These are phyloP conservation scores for Sericinus montela DNA, from an alignment of 2,888 invertebrate genomes.

Conservation along the genomic window DNA sequence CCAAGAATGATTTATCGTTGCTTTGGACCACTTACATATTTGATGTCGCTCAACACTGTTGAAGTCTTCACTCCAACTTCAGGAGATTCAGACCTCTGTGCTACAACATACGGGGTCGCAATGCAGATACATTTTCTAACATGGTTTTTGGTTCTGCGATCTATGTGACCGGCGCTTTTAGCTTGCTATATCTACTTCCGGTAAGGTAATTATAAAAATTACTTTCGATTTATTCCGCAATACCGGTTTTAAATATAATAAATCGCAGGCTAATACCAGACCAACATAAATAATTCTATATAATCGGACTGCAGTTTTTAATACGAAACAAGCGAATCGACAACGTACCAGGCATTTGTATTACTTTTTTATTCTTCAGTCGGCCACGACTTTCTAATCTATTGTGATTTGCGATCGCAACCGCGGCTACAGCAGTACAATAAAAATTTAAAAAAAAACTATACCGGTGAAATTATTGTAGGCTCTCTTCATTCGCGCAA, in stretches of 20 bases:
- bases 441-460: background rate
- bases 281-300: conserved; percentile 1
- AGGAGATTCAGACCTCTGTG: too few relatives aligned
- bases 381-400: conserved; percentile 23
- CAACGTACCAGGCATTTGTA: background rate
- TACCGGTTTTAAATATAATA: too few relatives aligned
- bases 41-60: too few relatives aligned
- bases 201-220: background rate
- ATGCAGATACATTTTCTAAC: too few relatives aligned
- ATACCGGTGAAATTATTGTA: background rate
- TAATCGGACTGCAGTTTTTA: background rate
- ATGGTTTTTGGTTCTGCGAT: too few relatives aligned
- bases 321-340: background rate
- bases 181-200: too few relatives aligned
- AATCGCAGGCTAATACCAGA: background rate
- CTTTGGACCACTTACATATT: too few relatives aligned
- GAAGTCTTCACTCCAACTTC: too few relatives aligned
- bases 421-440: background rate
- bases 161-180: too few relatives aligned
- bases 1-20: too few relatives aligned
- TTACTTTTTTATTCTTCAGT: conserved; percentile 9
- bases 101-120: too few relatives aligned
- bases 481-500: background rate
- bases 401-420: conserved; percentile 20
- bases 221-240: background rate